phyloP scores from a whole-genome alignment of 2,888 invertebrate genomes.

The Tipula confusa region DNA sequence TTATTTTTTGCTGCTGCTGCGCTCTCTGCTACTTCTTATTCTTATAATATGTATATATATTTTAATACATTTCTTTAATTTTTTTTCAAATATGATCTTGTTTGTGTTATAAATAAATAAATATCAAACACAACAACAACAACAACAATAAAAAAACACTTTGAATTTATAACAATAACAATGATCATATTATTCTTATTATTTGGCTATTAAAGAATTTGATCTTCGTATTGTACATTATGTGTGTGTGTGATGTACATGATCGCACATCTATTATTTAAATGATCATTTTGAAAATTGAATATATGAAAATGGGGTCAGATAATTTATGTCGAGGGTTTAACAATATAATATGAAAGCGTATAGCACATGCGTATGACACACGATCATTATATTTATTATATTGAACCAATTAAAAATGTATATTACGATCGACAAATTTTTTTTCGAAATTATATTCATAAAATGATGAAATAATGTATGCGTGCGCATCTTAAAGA shows the following conservation, averaged over 20 bases:
- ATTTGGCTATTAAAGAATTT: neutral
- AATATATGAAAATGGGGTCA: neutral
- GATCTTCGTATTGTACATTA: neutral
- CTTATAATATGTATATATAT: neutral
- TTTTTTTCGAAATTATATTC: neutral
- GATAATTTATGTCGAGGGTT: neutral
- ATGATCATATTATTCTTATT: neutral
- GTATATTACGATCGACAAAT: neutral
- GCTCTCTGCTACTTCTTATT: conserved; percentile 1
- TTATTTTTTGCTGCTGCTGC: conserved; percentile 28
- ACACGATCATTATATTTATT: neutral
- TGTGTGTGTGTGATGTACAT: neutral
- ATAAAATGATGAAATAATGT: neutral
- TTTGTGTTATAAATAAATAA: conserved; percentile 25
- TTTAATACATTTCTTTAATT: neutral
- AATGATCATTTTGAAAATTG: neutral
- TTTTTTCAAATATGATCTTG: neutral
- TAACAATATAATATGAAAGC: neutral
- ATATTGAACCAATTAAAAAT: neutral
- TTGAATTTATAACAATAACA: neutral
- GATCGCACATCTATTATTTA: neutral
- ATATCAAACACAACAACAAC: neutral
- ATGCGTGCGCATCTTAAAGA: neutral
- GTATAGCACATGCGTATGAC: neutral
- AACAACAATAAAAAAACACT: neutral